phyloP scores from a whole-genome alignment of 2,113 vertebrate species.

The Mobula birostris region DNA sequence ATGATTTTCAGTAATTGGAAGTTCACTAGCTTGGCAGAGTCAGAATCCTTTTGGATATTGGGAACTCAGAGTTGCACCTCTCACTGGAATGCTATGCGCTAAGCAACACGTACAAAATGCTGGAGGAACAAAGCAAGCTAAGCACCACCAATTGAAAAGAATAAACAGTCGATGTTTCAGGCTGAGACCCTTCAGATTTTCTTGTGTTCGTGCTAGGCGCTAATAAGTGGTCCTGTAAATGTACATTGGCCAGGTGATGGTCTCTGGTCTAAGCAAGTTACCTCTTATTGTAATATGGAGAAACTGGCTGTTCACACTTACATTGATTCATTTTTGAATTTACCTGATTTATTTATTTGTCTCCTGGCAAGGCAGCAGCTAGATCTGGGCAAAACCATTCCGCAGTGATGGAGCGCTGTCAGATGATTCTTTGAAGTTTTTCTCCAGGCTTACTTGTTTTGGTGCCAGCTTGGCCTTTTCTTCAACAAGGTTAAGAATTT shows the following conservation, averaged over 20 bases:
- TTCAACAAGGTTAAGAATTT: background rate
- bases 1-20: conserved; percentile 39
- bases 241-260: background rate
- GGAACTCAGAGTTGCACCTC: too few relatives aligned
- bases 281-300: background rate
- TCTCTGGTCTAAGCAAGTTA: background rate
- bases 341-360: background rate
- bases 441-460: background rate
- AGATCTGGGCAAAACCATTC: background rate
- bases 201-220: too few relatives aligned
- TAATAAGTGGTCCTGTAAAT: background rate
- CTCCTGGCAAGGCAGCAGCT: background rate
- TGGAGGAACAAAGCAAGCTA: too few relatives aligned
- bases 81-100: background rate
- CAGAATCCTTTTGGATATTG: background rate
- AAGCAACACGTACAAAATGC: too few relatives aligned
- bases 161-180: too few relatives aligned
- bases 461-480: background rate
- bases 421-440: background rate
- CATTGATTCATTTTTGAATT: background rate
- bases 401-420: background rate
- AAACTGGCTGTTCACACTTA: background rate
- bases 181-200: too few relatives aligned
- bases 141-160: too few relatives aligned
- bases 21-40: conserved; percentile 37